Evolutionary conservation across 2,113 vertebrate genomes (phyloP), one percentile per base, ranked within the genome.

Genomic region (Haemorhous mexicanus): DNA sequence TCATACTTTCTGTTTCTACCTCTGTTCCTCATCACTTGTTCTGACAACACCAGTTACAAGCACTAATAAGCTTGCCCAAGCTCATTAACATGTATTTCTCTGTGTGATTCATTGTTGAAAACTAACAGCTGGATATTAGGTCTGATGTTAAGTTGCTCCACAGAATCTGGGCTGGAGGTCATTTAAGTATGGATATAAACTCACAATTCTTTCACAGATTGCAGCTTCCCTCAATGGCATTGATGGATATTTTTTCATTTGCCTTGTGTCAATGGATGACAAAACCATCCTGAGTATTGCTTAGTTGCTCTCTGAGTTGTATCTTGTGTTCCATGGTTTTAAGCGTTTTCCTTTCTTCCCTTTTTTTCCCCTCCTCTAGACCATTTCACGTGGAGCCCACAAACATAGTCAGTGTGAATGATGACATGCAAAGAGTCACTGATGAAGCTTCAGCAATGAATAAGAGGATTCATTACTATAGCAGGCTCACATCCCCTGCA

Each of bases 391-490:
- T 99, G 81, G 99, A 99, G 92, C 99, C 98, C 28, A 98, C 98
- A 84, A 99, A 99, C 96, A 99, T 99, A 52, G 98, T 99, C 35
- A 87, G 13, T 52, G 92, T 95, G 78, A 98, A 97, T 14, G 97
- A 98, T 63, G 98, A 97, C 7, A 94, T 92, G 93, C 98, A 99
- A 77, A 98, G 98, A 84, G 98, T 99, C 70, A 99, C 99, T 10
- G 98, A 98, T 8, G 98, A 99, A 93, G 99, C 99, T 19, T 98
- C 99, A 47, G 98, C 98, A 67, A 98, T 99, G 96, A 99, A 98
- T 97, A 99, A 99, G 94, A 96, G 99, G 95, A 98, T 99, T 83
- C 99, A 99, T 87, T 99, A 99, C 97, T 99, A 99, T 30, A 96
- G 98, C 87, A 98, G 98, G 16, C 98, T 99, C 67, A 97, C 98